Base-by-base conservation (phyloP, 1,140 invertebrate genomes). In the Drosophila navojoa region DNA sequence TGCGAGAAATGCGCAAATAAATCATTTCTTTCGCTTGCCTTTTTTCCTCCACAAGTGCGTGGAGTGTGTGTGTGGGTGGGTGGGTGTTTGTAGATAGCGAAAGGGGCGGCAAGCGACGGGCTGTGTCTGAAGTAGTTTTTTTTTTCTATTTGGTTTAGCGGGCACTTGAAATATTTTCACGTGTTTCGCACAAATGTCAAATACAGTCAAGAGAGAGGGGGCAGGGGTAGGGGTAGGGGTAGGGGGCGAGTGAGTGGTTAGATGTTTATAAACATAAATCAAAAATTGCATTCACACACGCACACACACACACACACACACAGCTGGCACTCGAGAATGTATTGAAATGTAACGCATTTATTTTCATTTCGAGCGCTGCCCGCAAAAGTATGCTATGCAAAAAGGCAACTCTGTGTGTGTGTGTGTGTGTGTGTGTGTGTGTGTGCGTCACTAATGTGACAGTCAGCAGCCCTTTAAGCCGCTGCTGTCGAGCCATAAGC, bases 321-420 rank as follows among this genome's bases (percentile, higher is more conserved):
- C 32, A 35, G n/a, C 13, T 52, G 45, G 45, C 42, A 63, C 64
- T 74, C 57, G 60, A 71, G 63, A 84, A 84, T 77, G 84, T 89
- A 89, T 89, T 89, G 84, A 89, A 89, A 89, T 89, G 84, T 89
- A 89, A 89, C 84, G 84, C 84, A 89, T 89, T 89, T 89, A 84
- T 89, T 89, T 89, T 89, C 84, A 89, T 89, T 87, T 80, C 73
- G 80, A 55, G 16, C 45, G n/a, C 45, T 66, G 78, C 75, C 82
- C 82, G 50, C 76, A 71, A 69, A 82, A 87, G 77, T 77, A 85
- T 85, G 81, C 81, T 85, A 85, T 80, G 77, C 67, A 85, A 81
- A 84, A 85, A 59, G 47, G 61, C 6, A 11, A 29, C n/a, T n/a
- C n/a, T 47, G 38, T 53, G 49, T 19, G 35, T 71, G 54, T 49